These are phyloP conservation scores for Drosophila barbarae DNA, from an alignment of 2,888 invertebrate genomes.

Conservation along the genomic window DNA sequence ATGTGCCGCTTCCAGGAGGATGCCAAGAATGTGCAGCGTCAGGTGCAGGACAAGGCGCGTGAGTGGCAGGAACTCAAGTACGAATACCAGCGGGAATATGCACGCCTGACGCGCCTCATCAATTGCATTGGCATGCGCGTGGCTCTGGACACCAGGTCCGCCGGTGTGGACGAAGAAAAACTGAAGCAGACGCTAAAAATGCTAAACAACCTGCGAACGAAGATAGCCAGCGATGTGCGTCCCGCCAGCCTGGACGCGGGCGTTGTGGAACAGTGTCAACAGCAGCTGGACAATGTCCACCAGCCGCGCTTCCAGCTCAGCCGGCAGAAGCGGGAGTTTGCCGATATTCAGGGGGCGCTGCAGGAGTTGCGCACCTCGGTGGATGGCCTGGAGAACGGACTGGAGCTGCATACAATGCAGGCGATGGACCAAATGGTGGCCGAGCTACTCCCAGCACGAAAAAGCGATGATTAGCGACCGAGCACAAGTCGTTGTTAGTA, in stretches of 20 bases:
- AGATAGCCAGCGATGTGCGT: slow-evolving; percentile 13
- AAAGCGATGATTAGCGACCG: background rate
- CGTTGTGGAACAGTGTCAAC: slow-evolving; percentile 3
- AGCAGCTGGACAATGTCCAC: slow-evolving; percentile 6
- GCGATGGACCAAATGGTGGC: slow-evolving; percentile 63
- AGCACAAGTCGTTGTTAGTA: background rate
- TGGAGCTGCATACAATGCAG: slow-evolving; percentile 63
- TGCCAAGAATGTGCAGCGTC: slow-evolving; percentile 56
- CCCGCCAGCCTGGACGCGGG: slow-evolving; percentile 1
- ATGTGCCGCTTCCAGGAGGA: slow-evolving; percentile 69
- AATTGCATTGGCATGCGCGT: slow-evolving; percentile 37
- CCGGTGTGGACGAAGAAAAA: background rate
- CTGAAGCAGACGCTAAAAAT: slow-evolving; percentile 1
- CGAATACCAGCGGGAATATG: slow-evolving; percentile 63
- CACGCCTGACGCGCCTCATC: slow-evolving; percentile 49
- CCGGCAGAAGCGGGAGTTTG: slow-evolving; percentile 44
- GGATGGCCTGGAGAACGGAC: slow-evolving; percentile 56
- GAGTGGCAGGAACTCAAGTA: slow-evolving; percentile 58
- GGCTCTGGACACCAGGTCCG: slow-evolving; percentile 24
- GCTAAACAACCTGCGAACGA: background rate
- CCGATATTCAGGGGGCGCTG: slow-evolving; percentile 57
- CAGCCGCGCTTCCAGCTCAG: slow-evolving; percentile 4
- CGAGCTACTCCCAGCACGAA: slow-evolving; percentile 39
- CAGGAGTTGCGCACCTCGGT: slow-evolving; percentile 53
- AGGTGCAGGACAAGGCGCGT: slow-evolving; percentile 69